These are phyloP conservation scores for Cheilosia vernalis DNA, from an alignment of 2,888 invertebrate genomes.

Conservation along the genomic window DNA sequence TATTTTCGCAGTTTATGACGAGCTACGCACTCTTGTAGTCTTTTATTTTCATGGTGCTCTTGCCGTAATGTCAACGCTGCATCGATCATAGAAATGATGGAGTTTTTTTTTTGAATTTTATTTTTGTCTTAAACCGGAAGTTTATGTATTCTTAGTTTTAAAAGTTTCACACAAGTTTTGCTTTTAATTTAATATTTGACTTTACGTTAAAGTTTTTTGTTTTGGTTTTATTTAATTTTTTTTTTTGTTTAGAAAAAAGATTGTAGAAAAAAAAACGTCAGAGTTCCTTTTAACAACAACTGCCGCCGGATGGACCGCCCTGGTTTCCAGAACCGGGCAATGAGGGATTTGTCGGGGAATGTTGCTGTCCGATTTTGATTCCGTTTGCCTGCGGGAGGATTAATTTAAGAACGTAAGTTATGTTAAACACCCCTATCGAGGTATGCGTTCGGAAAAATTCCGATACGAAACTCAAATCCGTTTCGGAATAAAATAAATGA, in stretches of 20 bases:
- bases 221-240: slow-evolving; percentile 41
- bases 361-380: slow-evolving; percentile 99
- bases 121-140: slow-evolving; percentile 61
- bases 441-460: too few relatives aligned
- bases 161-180: slow-evolving; percentile 59
- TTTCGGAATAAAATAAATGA: too few relatives aligned
- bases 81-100: slow-evolving; percentile 43
- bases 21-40: slow-evolving; percentile 45
- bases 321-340: slow-evolving; percentile 91
- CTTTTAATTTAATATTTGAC: slow-evolving; percentile 55
- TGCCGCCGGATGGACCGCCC: slow-evolving; percentile 90
- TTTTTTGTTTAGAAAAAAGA: slow-evolving; percentile 73
- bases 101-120: slow-evolving; percentile 19
- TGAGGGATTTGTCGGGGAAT: slow-evolving; percentile 94
- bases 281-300: slow-evolving; percentile 90
- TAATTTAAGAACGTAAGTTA: not conserved
- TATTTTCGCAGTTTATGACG: slow-evolving; percentile 31
- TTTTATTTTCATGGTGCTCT: slow-evolving; percentile 40
- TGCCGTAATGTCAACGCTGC: slow-evolving; percentile 41
- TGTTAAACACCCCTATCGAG: too few relatives aligned
- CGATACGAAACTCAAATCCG: too few relatives aligned
- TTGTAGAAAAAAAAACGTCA: slow-evolving; percentile 71
- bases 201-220: slow-evolving; percentile 63
- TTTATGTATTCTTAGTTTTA: slow-evolving; percentile 56
- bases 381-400: slow-evolving; percentile 94